phyloP scores from a whole-genome alignment of 23 tunicate genomes.

The Diplosoma virens region DNA sequence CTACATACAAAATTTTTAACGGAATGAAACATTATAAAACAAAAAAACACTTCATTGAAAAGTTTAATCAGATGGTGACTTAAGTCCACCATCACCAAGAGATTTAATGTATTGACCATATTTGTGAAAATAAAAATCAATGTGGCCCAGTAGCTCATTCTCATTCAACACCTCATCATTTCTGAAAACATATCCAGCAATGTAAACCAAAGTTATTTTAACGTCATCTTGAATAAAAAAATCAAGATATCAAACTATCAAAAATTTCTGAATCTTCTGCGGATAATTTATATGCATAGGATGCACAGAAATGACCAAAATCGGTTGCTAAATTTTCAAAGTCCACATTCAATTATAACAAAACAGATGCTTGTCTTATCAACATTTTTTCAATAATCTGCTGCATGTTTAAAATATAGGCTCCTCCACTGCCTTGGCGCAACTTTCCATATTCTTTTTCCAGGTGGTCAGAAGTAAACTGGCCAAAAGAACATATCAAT shows the following conservation, averaged over 20 bases:
- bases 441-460: constrained; percentile 5
- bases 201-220: too few relatives aligned
- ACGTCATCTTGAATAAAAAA: not conserved
- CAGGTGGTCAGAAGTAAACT: constrained; percentile 7
- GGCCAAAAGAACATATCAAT: constrained; percentile 6
- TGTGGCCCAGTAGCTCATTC: too few relatives aligned
- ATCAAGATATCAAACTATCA: constrained; percentile 7
- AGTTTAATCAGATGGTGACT: too few relatives aligned
- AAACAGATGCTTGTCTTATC: constrained; percentile 3
- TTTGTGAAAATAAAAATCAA: too few relatives aligned
- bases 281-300: not conserved
- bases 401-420: not conserved
- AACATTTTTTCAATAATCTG: constrained; percentile 8
- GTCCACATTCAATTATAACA: not conserved
- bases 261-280: not conserved
- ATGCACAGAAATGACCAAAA: constrained; percentile 1
- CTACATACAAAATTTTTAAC: too few relatives aligned
- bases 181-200: too few relatives aligned
- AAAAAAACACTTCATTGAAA: too few relatives aligned
- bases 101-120: too few relatives aligned
- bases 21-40: too few relatives aligned
- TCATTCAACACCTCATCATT: too few relatives aligned
- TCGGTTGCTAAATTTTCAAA: not conserved
- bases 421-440: constrained; percentile 13
- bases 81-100: too few relatives aligned